Evolutionary conservation across 1,140 invertebrate genomes (phyloP).

Genomic region (Drusus annulatus): DNA sequence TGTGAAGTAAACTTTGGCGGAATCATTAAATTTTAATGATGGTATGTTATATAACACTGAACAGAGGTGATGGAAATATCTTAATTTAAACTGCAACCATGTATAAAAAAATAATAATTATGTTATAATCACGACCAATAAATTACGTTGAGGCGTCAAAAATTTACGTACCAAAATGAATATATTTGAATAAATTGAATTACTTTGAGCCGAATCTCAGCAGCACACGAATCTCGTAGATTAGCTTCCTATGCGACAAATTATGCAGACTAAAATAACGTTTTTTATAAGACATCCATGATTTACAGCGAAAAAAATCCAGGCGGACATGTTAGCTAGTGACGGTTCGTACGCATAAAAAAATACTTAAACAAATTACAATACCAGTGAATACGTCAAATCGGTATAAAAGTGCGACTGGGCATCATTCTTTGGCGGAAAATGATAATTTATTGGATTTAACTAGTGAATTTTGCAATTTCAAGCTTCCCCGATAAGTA

Average conservation of each 20-base stretch:
- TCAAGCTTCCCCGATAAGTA: background rate
- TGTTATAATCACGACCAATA: constrained; percentile 28
- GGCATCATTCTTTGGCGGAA: constrained; percentile 20
- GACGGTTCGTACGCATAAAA: background rate
- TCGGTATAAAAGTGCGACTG: background rate
- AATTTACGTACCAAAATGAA: constrained; percentile 24
- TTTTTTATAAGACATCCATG: constrained; percentile 25
- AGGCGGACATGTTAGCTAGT: constrained; percentile 11
- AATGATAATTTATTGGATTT: constrained; percentile 25
- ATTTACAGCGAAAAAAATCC: constrained; percentile 11
- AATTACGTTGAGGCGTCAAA: constrained; percentile 35
- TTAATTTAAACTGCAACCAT: constrained; percentile 8
- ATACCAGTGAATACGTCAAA: background rate
- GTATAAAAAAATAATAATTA: constrained; percentile 34
- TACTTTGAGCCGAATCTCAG: constrained; percentile 8
- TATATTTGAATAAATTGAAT: constrained; percentile 38
- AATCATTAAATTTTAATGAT: too few species aligned
- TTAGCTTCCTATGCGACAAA: constrained; percentile 27
- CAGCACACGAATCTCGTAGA: background rate
- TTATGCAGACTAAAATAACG: constrained; percentile 20
- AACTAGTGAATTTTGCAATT: constrained; percentile 12
- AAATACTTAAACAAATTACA: constrained; percentile 28
- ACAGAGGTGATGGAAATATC: constrained; percentile 2
- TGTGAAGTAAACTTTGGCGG: too few species aligned
- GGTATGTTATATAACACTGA: too few species aligned